These are phyloP conservation scores for Lasiommata megera DNA, from an alignment of 2,888 invertebrate species.

Conservation along the genomic window DNA sequence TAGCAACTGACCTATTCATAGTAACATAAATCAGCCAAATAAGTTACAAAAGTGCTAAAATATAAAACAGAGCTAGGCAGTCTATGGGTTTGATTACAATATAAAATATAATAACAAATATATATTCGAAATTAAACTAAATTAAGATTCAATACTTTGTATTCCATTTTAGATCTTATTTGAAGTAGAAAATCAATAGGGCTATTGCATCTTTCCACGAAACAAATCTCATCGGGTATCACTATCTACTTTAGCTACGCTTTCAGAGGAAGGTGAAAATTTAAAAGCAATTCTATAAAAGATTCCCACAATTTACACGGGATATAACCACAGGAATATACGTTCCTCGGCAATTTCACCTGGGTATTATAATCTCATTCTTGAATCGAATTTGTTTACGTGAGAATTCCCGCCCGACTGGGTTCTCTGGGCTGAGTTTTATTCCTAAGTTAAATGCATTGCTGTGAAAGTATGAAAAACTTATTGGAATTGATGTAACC, in stretches of 20 bases:
- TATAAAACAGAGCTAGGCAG: no score
- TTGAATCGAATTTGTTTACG: constrained; percentile 69
- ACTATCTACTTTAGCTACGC: background rate
- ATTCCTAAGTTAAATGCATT: constrained; percentile 15
- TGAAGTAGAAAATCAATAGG: background rate
- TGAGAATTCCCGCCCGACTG: constrained; percentile 62
- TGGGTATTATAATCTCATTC: constrained; percentile 62
- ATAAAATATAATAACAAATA: no score
- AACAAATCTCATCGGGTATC: background rate
- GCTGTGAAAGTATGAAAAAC: constrained; percentile 14
- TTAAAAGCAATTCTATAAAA: constrained; percentile 24
- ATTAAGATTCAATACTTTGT: no score
- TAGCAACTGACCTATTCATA: no score
- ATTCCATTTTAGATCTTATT: background rate
- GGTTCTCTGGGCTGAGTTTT: constrained; percentile 32
- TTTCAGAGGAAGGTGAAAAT: constrained; percentile 16
- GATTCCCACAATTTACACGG: constrained; percentile 35
- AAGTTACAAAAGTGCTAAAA: no score
- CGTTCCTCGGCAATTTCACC: constrained; percentile 49
- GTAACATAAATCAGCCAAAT: no score
- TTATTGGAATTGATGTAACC: constrained; percentile 26
- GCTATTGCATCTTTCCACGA: background rate
- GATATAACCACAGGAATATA: constrained; percentile 33
- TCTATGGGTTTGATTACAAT: no score
- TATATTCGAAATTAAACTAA: no score